phyloP scores from a whole-genome alignment of 2,888 invertebrate genomes.

The Coecobrya sp. region DNA sequence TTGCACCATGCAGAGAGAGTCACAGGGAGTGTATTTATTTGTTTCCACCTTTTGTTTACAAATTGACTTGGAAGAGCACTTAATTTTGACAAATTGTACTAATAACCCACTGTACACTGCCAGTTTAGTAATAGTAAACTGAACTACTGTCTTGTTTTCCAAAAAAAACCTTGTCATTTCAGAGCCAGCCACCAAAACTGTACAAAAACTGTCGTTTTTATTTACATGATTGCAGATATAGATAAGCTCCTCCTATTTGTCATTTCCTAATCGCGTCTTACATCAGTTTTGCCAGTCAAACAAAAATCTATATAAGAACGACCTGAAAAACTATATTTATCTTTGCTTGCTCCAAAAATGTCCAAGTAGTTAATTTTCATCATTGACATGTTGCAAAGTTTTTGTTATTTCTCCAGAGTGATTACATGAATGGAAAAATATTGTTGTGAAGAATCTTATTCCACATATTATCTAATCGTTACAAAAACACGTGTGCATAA shows the following conservation, averaged over 20 bases:
- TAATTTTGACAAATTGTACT: constrained; percentile 79
- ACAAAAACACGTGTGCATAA: no score
- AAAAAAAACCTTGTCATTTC: not conserved
- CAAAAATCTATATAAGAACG: not conserved
- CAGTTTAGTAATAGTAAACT: not conserved
- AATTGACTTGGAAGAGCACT: constrained; percentile 77
- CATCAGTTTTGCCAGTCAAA: constrained; percentile 2
- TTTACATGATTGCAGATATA: not conserved
- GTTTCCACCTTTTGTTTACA: constrained; percentile 80
- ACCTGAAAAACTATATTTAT: no score
- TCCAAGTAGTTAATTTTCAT: no score
- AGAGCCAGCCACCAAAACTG: no score
- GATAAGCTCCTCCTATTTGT: not conserved
- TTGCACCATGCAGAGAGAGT: constrained; percentile 66
- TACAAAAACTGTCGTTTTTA: not conserved
- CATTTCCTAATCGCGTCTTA: not conserved
- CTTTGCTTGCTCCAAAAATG: no score
- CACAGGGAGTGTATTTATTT: constrained; percentile 59
- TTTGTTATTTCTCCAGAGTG: no score
- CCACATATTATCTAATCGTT: no score
- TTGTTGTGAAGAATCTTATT: no score
- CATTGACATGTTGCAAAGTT: no score
- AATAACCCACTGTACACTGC: constrained; percentile 39
- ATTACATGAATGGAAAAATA: no score
- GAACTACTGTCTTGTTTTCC: not conserved